Evolutionary conservation across 2,888 invertebrate species (phyloP), one percentile per base, ranked within the genome.

Genomic region (Limenitis camilla): DNA sequence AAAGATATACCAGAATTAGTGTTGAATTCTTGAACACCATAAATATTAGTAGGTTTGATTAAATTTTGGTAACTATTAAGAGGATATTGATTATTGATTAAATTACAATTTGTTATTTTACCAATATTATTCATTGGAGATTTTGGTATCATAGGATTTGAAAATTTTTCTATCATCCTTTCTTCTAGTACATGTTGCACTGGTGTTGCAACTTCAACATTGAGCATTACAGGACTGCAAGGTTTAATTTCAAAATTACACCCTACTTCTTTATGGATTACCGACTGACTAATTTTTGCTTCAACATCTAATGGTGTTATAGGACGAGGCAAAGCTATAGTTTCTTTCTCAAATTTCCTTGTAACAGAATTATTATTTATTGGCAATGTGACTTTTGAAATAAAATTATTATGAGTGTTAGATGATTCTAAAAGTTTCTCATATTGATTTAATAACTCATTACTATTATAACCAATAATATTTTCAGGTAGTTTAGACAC

Each of bases 221-320:
- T 85, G 58, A 86, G 65, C 81, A 86, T 84, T 76, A 83, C 79
- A 48, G 88, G 88, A 69, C 88, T 88, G 61, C 87, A 88, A 29
- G 87, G 88, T 59, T 78, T 86, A 56, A 88, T 87, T 75, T 88
- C 88, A 75, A 88, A 88, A 68, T 88, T 88, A 64, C 88, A 88
- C 30, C 87, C 85, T 46, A 88, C 88, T 65, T 88, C 88, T 72
- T 88, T 88, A 61, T 88, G 88, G 58, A 88, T 88, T 28, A 88
- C 79, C 8, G 88, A 88, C 60, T 88, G 88, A 62, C 86, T 88
- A 62, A 88, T 88, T 74, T 88, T 88, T 41, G 88, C 74, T 72
- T 88, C 88, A 35, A 88, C 88, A 71, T 88, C 88, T 58, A 88
- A 70, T 51, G 87, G 87, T 35, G 87, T 87, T 29, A 83, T 49